These are phyloP conservation scores for Lonchura striata DNA, from an alignment of 2,113 vertebrate genomes.

Conservation along the genomic window DNA sequence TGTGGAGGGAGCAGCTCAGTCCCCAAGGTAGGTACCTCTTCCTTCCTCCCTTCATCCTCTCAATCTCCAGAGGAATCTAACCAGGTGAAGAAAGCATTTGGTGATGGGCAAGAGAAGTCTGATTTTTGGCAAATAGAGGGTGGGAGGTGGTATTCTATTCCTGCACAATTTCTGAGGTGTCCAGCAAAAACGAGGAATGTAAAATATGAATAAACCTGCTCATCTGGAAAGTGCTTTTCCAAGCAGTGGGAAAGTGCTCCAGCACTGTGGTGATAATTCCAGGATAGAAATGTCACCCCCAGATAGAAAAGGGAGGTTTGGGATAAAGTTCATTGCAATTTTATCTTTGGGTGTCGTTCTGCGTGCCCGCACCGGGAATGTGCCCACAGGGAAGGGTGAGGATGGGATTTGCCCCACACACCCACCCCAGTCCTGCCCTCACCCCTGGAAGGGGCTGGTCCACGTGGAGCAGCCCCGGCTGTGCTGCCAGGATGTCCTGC, in stretches of 20 bases:
- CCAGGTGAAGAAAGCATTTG: neutral
- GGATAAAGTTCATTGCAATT: neutral
- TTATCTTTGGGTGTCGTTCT: fast-evolving
- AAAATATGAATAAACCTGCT: neutral
- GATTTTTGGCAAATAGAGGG: neutral
- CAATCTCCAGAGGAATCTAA: neutral
- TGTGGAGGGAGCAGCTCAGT: neutral
- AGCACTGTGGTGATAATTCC: neutral
- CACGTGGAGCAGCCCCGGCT: fast-evolving
- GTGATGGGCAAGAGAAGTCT: neutral
- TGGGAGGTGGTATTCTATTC: neutral
- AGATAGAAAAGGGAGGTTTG: neutral
- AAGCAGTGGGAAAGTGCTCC: neutral
- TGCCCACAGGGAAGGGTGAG: fast-evolving
- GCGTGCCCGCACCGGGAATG: fast-evolving
- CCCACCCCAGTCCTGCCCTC: fast-evolving
- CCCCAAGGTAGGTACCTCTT: constrained; percentile 31
- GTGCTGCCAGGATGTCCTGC: neutral
- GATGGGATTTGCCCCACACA: fast-evolving
- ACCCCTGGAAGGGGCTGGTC: too few relatives aligned
- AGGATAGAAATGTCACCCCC: neutral
- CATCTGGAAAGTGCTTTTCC: neutral
- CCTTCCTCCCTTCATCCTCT: neutral
- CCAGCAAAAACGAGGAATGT: neutral
- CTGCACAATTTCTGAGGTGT: neutral